A percentile compares a stretch with the other conserved stretches of the same genome.
These are phyloP conservation scores for Falcaria lacertinaria DNA, from an alignment of 2,888 invertebrate species.

Conservation along the genomic window DNA sequence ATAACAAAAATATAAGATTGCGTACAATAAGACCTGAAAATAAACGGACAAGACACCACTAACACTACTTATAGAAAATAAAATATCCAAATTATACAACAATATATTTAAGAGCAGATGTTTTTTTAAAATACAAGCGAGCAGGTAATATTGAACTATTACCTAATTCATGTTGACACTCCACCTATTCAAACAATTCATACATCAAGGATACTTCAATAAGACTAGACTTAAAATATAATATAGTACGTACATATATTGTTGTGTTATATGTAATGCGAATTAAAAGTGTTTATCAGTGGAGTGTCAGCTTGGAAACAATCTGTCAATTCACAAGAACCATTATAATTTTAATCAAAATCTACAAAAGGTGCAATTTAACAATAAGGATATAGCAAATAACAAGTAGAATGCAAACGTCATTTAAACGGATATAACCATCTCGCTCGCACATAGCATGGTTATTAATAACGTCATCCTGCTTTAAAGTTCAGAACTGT, in stretches of 20 bases:
- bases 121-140: neutral
- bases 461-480: too few relatives aligned
- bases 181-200: too few relatives aligned
- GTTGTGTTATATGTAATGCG: too few relatives aligned
- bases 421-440: neutral
- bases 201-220: too few relatives aligned
- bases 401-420: neutral
- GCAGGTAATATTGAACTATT: neutral
- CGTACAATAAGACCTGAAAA: neutral
- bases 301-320: neutral
- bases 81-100: neutral
- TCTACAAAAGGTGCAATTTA: neutral
- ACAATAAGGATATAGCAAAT: too few relatives aligned
- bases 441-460: neutral
- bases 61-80: slow-evolving; percentile 10
- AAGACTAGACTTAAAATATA: too few relatives aligned
- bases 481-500: neutral
- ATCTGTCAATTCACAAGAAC: neutral
- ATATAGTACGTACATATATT: too few relatives aligned
- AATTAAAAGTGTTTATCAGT: neutral
- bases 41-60: slow-evolving; percentile 9
- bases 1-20: slow-evolving; percentile 4
- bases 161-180: neutral
- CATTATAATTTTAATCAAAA: neutral
- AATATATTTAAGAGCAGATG: neutral